Base-by-base conservation (phyloP, 2,888 invertebrate species). In the Xylota sylvarum region DNA sequence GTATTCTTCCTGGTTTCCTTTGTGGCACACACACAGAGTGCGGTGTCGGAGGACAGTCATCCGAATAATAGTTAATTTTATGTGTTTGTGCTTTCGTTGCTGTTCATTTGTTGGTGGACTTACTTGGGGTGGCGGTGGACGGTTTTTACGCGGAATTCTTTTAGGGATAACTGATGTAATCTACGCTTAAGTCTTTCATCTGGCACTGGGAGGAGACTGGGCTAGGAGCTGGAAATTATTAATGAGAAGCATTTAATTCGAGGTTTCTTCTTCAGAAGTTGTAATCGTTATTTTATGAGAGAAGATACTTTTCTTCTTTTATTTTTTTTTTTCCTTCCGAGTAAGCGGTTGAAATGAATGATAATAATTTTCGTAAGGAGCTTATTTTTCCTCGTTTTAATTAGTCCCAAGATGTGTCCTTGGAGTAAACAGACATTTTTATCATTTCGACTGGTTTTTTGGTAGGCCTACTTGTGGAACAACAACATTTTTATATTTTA, bases 231-330 rank as follows among this genome's bases (percentile, higher is more conserved):
- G 55, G 79, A 74, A 84, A 69, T 79, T 84, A 80, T 80, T 80
- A 80, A 84, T 84, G 84, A 43, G 74, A 50, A 69, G 64, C 79
- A 50, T 79, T 84, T 84, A 79, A 74, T 80, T 80, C 35, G 50
- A 35, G 69, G 40, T 56, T 62, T 69, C 46, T 40, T 35, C 35
- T 37, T 14, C 46, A 64, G 67, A 48, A 62, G 64, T 52, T 58
- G 58, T 77, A 82, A 82, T 77, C 65, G 76, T 50, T 77, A 35
- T 70, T 70, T 82, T 77, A 82, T 72, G 62, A 50, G 69, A 17
- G 35, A 62, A 52, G 70, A 55, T 23, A 52, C 40, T 5, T 30
- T 43, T 65, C 9, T 48, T 35, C 4, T 40, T 14, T n/a, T 7
- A 0, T n/a, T 43, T 43, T 14, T 12, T 43, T 43, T 43, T 50